Percentiles rank a stretch among this genome's conserved stretches.
Evolutionary conservation across 2,888 invertebrate species (phyloP).

Genomic region (Xestia sexstrigata): DNA sequence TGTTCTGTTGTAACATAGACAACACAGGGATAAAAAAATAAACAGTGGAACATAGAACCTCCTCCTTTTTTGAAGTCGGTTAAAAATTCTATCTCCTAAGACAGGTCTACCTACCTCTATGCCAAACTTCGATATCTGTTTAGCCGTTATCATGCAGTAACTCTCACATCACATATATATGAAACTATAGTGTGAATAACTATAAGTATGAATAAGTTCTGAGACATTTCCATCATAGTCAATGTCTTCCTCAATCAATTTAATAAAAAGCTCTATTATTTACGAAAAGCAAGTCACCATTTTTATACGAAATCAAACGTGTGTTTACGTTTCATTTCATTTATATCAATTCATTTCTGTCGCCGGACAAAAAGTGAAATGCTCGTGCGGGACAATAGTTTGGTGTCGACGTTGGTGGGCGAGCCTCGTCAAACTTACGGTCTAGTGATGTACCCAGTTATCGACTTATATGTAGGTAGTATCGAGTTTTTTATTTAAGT

Average conservation of each 20-base stretch:
- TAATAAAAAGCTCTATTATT: constrained; percentile 21
- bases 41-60: too few relatives aligned
- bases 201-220: background rate
- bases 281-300: constrained; percentile 19
- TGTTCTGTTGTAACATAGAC: background rate
- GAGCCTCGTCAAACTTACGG: constrained; percentile 64
- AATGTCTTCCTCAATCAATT: constrained; percentile 23
- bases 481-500: background rate
- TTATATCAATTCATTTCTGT: constrained; percentile 74
- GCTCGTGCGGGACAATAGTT: constrained; percentile 71
- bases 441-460: constrained; percentile 57
- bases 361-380: constrained; percentile 70
- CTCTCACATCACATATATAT: background rate
- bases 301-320: constrained; percentile 33
- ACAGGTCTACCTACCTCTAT: background rate
- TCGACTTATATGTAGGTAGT: constrained; percentile 14
- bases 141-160: background rate
- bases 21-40: background rate
- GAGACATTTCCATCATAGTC: constrained; percentile 10
- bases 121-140: background rate
- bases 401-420: constrained; percentile 66
- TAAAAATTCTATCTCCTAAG: background rate
- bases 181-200: background rate
- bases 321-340: constrained; percentile 68
- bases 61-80: too few relatives aligned